Conservation (phyloP, 1,140 invertebrate genomes). For the Heliconius congener region DNA sequence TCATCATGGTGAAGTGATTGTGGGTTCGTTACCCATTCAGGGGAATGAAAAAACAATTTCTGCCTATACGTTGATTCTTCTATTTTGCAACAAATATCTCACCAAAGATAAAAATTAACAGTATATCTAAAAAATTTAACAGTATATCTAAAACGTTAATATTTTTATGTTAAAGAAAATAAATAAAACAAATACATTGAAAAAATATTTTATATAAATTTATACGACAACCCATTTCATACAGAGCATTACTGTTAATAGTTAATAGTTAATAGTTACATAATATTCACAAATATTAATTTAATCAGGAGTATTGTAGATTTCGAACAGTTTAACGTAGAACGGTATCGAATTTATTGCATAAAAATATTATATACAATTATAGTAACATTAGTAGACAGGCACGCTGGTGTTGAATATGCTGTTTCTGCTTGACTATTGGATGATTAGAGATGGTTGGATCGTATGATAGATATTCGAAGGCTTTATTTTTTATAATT, state of each 20-base stretch:
- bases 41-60: too few species aligned
- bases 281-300: slow-evolving; percentile 34
- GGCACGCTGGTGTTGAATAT: slow-evolving; percentile 54
- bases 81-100: too few species aligned
- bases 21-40: too few species aligned
- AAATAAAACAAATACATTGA: slow-evolving; percentile 49
- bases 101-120: too few species aligned
- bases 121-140: too few species aligned
- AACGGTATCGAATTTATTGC: slow-evolving; percentile 20
- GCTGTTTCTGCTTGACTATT: slow-evolving; percentile 19
- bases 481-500: not conserved
- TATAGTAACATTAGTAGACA: slow-evolving; percentile 44
- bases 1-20: too few species aligned
- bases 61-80: too few species aligned
- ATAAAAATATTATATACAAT: slow-evolving; percentile 42
- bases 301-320: slow-evolving; percentile 17
- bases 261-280: slow-evolving; percentile 31
- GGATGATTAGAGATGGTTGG: not conserved
- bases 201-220: slow-evolving; percentile 75
- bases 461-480: not conserved
- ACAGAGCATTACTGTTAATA: slow-evolving; percentile 11
- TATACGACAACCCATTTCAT: slow-evolving; percentile 62
- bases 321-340: slow-evolving; percentile 24
- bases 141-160: too few species aligned
- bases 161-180: not conserved